phyloP scores from a whole-genome alignment of 2,113 vertebrate species.

The Phyllopteryx taeniolatus region DNA sequence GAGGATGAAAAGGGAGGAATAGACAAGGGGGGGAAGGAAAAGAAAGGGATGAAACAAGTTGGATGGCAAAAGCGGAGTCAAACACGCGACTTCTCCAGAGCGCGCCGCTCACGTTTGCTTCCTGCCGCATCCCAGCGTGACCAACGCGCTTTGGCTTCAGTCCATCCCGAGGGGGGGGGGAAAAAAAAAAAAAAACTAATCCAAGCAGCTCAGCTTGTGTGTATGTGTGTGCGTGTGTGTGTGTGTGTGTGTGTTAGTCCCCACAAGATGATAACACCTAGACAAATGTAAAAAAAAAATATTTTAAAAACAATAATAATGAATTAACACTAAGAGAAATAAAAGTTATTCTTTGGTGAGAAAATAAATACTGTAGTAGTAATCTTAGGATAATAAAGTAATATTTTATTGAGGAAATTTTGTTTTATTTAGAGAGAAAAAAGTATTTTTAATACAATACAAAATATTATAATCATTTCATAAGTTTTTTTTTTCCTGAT shows the following conservation, averaged over 20 bases:
- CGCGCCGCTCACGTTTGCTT: background rate
- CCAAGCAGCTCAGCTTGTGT: background rate
- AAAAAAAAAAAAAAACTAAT: background rate
- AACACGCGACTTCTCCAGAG: background rate
- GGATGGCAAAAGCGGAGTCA: slow-evolving; percentile 1
- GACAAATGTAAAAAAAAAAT: too few relatives aligned
- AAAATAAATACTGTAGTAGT: too few relatives aligned
- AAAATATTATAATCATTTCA: too few relatives aligned
- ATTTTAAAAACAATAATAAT: too few relatives aligned
- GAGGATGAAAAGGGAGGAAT: background rate
- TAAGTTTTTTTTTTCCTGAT: too few relatives aligned
- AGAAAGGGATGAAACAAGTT: background rate
- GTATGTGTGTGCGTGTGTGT: background rate
- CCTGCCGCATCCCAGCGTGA: background rate
- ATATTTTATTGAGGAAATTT: too few relatives aligned
- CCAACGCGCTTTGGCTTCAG: slow-evolving; percentile 1
- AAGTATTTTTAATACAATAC: too few relatives aligned
- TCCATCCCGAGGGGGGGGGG: background rate
- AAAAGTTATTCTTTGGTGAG: too few relatives aligned
- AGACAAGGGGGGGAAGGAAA: background rate
- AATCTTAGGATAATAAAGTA: too few relatives aligned
- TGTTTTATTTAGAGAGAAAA: too few relatives aligned
- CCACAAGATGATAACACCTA: background rate
- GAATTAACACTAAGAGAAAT: too few relatives aligned
- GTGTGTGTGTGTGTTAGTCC: background rate